Percentiles rank a stretch among this genome's conserved stretches.
Evolutionary conservation across 2,113 vertebrate species (phyloP).

Genomic region (Corythornis vintsioides): DNA sequence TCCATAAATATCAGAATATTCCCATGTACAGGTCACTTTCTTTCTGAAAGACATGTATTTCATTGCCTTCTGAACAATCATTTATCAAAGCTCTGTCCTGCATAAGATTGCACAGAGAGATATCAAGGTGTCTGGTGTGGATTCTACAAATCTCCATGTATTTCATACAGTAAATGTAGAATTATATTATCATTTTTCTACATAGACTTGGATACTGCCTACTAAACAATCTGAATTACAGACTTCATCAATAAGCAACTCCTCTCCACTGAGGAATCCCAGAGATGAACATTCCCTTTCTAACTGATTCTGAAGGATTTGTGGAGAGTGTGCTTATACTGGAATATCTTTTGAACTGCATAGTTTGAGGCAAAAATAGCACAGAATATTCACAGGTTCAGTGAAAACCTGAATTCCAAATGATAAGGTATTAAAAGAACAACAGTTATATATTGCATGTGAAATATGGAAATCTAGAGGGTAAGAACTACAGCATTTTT

Average conservation of each 20-base stretch:
- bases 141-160: background rate
- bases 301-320: background rate
- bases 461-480: background rate
- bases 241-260: background rate
- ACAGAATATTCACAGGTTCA: background rate
- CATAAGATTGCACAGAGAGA: background rate
- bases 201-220: background rate
- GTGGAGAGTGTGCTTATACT: background rate
- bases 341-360: background rate
- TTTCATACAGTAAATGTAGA: background rate
- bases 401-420: constrained; percentile 8
- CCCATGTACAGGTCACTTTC: background rate
- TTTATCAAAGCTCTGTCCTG: background rate
- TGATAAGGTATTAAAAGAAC: background rate
- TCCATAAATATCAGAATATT: background rate
- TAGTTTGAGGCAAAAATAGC: constrained; percentile 1
- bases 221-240: background rate
- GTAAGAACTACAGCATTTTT: background rate
- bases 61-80: background rate
- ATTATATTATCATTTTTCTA: background rate
- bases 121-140: background rate
- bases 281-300: background rate
- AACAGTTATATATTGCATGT: background rate
- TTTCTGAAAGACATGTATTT: background rate
- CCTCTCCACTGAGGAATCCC: background rate